Base-by-base conservation (phyloP, 2,888 invertebrate genomes). In the Liodrosophila aerea region DNA sequence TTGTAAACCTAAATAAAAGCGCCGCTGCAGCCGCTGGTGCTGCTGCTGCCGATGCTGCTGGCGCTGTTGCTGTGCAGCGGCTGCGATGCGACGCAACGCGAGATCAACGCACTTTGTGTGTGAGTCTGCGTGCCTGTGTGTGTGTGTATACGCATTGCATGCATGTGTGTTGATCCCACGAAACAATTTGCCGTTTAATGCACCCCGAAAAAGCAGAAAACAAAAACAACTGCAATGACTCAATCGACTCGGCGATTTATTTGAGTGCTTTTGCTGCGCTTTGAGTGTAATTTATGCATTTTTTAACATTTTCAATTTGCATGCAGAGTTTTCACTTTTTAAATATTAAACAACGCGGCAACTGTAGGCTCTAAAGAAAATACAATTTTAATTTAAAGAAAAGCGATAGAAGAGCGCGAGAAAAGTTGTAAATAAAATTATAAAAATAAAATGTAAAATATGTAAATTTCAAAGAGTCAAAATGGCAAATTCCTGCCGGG, bases 151-250 rank as follows among this genome's bases (percentile, higher is more conserved):
- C n/a, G n/a, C n/a, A n/a, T n/a, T n/a, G n/a, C n/a, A n/a, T n/a
- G n/a, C n/a, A n/a, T 49, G 37, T 43, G 64, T 69, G 71, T 82
- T 81, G 81, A 81, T 81, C 81, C 81, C 83, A 81, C 83, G 77
- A 81, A 81, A 82, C 81, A 81, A 80, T 81, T 81, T 82, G 80
- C 81, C 81, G 81, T 81, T 81, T 83, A 82, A 83, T 83, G 83
- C 81, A 83, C 83, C 81, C 80, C 52, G 65, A 82, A 82, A 22
- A 71, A 57, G 34, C 36, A 33, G 46, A 60, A 56, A 16, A 59
- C 49, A 40, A 62, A 54, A 56, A 51, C 44, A 50, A 50, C 36
- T 15, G 30, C 49, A 56, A 56, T 71, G 71, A 71, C 60, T 71
- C 70, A 70, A 70, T 51, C 40, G 46, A 29, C 37, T 34, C 16